These are phyloP conservation scores for Zaprionus lachaisei DNA, from an alignment of 1,140 invertebrate genomes.

Conservation along the genomic window DNA sequence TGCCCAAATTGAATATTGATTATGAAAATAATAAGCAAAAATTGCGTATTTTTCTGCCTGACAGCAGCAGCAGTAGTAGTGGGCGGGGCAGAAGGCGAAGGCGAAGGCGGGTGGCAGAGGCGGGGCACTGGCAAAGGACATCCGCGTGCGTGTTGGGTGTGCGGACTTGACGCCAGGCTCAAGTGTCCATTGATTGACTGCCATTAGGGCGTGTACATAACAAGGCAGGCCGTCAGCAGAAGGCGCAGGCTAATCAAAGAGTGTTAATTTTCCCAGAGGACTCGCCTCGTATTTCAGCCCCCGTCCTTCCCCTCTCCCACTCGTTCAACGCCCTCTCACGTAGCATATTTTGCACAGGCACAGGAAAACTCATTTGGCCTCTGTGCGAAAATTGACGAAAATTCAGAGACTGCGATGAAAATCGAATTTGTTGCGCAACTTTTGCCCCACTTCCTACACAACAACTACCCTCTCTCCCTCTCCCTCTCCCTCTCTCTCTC, in stretches of 20 bases:
- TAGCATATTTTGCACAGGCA: conserved; percentile 26
- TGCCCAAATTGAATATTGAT: conserved; percentile 81
- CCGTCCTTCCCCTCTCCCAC: not conserved
- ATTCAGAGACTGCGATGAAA: conserved; percentile 70
- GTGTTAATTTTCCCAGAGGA: conserved; percentile 82
- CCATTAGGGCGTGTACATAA: conserved; percentile 80
- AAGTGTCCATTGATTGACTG: conserved; percentile 81
- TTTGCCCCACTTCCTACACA: conserved; percentile 12
- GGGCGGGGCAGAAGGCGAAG: not conserved
- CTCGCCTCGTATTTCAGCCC: conserved; percentile 49
- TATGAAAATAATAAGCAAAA: conserved; percentile 83
- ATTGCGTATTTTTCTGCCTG: conserved; percentile 80
- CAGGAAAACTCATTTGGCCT: conserved; percentile 53
- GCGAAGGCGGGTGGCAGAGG: no score
- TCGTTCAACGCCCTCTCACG: not conserved
- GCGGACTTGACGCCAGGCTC: conserved; percentile 54
- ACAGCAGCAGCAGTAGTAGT: conserved; percentile 51
- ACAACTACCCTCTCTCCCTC: not conserved
- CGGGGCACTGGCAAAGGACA: conserved; percentile 38
- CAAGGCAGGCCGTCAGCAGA: conserved; percentile 47
- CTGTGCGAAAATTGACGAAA: conserved; percentile 66
- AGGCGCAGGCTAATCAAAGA: conserved; percentile 69
- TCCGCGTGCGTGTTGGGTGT: conserved; percentile 14
- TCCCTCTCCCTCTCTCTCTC: not conserved
- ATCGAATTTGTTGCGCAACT: conserved; percentile 68